Evolutionary conservation across 2,113 vertebrate genomes (phyloP), one percentile per base, ranked within the genome.

Genomic region (Grantiella picta): DNA sequence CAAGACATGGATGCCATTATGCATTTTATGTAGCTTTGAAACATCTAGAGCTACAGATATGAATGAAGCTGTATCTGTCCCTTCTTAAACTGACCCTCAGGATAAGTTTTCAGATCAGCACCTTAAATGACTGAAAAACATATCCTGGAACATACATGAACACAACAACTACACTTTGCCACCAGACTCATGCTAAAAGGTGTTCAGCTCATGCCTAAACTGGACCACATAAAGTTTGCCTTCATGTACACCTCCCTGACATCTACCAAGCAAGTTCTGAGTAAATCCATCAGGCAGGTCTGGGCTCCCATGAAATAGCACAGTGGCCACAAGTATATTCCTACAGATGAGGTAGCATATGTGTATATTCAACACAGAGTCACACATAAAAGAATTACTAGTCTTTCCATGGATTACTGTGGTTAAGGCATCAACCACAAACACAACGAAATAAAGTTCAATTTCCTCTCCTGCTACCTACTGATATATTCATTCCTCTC

Each of bases 71-170:
- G 10, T 7, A 18, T 35, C 18, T 49, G 24, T 9, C 19, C 11
- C 5, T 54, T 80, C 56, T 90, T 84, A 81, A 83, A 52, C 3
- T 14, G 60, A 59, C 27, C 24, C 5, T 65, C 50, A 15, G 47
- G 12, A 78, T 20, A 20, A 82, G 73, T 52, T 65, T 77, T 61
- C 36, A 77, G 35, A 40, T n/a, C 70, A 82, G 50, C 36, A 45
- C 12, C 27, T 82, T 50, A 82, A 90, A 65, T 56, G 27, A 11
- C 53, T 77, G 31, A 49, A 77, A 76, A 49, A 44, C 2, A 0
- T 16, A 14, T 22, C 38, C 8, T 36, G 64, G 20, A 70, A n/a
- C 0, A 4, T 10, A 61, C 61, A 29, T 0, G 0, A 81, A 53
- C 5, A 18, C 10, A 63, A 44, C 1, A 35, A 35, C 31, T 60